Percentiles rank a stretch among this genome's conserved stretches.
These are phyloP conservation scores for Scaptomyza polygonia DNA, from an alignment of 2,888 invertebrate species.

Conservation along the genomic window DNA sequence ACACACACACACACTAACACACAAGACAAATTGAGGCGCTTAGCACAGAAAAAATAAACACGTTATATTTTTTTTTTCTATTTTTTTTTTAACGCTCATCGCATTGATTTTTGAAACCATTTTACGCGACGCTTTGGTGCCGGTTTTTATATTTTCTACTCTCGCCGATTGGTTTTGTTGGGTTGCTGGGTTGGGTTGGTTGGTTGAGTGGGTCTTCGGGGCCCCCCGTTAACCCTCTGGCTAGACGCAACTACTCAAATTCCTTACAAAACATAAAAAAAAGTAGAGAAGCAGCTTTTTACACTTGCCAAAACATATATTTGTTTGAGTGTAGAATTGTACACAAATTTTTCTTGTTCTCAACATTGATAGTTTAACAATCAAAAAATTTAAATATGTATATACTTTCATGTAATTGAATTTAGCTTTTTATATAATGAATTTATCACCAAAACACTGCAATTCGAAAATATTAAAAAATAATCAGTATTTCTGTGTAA, in stretches of 20 bases:
- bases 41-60: slow-evolving; percentile 74
- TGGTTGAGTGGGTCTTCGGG: slow-evolving; percentile 49
- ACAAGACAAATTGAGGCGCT: slow-evolving; percentile 69
- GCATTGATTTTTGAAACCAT: slow-evolving; percentile 82
- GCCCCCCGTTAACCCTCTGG: slow-evolving; percentile 16
- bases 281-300: slow-evolving; percentile 55
- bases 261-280: slow-evolving; percentile 47
- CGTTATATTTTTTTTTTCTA: slow-evolving; percentile 69
- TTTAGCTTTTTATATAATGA: no score
- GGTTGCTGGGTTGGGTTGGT: slow-evolving; percentile 17
- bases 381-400: no score
- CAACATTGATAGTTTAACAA: no score
- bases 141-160: slow-evolving; percentile 31
- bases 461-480: no score
- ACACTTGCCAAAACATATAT: slow-evolving; percentile 1
- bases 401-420: no score
- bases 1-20: slow-evolving; percentile 13
- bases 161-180: slow-evolving; percentile 26
- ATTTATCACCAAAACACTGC: no score
- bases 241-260: slow-evolving; percentile 71
- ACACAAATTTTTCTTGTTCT: no score
- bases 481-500: no score
- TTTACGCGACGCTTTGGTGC: slow-evolving; percentile 70
- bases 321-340: no score
- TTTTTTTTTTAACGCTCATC: slow-evolving; percentile 36